Percentiles rank a stretch among this genome's conserved stretches.
phyloP scores from a whole-genome alignment of 2,113 vertebrate genomes.

The Mustelus asterias region DNA sequence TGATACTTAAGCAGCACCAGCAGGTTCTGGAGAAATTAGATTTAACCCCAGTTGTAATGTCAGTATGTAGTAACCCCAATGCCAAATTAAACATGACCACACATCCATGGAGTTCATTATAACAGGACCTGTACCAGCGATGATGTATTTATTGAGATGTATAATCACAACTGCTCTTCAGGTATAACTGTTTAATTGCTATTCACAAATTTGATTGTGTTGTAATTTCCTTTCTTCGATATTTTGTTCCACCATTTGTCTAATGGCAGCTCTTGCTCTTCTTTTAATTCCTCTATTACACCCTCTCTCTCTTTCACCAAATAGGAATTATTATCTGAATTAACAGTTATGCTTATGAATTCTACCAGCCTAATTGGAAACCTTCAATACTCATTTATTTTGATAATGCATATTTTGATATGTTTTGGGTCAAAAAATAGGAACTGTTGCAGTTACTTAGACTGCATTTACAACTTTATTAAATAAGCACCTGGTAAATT shows the following conservation, averaged over 20 bases:
- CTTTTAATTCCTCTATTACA: neutral
- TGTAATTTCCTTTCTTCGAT: neutral
- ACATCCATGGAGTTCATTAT: slow-evolving; percentile 6
- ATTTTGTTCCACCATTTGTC: neutral
- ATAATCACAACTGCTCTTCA: neutral
- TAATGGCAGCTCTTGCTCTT: neutral
- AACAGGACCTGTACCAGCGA: neutral
- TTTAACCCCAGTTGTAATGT: neutral
- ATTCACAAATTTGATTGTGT: neutral
- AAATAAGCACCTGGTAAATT: neutral
- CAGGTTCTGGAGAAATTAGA: neutral
- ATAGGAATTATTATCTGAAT: neutral
- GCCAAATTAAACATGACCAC: neutral
- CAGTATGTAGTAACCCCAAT: neutral
- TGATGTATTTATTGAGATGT: neutral
- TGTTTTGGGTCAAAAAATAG: neutral
- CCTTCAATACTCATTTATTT: neutral
- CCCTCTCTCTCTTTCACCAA: neutral
- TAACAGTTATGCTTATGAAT: neutral
- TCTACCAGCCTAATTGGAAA: neutral
- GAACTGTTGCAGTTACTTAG: neutral
- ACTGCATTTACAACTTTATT: neutral
- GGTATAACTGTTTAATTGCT: neutral
- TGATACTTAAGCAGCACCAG: neutral
- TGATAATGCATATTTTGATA: neutral